Conservation (phyloP, 2,888 invertebrate genomes). For the Ennomos erosarius region DNA sequence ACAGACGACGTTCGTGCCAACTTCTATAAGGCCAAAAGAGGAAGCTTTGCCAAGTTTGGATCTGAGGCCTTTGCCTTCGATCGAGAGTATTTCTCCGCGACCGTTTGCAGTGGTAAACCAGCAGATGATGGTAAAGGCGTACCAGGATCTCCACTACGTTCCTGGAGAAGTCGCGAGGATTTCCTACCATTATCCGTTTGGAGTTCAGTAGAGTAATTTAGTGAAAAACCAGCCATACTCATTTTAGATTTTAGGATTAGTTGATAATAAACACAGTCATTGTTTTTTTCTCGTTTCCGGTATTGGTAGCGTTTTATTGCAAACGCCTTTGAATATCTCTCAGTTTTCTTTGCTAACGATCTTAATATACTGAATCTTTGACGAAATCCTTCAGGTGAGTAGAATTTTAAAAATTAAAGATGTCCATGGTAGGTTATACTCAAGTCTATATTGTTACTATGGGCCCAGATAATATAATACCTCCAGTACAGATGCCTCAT, state of each 20-base stretch:
- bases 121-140: conserved; percentile 82
- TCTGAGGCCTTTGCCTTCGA: conserved; percentile 74
- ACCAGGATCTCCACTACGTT: conserved; percentile 77
- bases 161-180: conserved; percentile 77
- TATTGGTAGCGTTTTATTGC: conserved; percentile 1
- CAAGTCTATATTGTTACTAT: too few relatives aligned
- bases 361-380: too few relatives aligned
- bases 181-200: conserved; percentile 78
- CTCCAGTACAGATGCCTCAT: too few relatives aligned
- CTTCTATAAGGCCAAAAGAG: conserved; percentile 68
- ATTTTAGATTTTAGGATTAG: conserved; percentile 20
- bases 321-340: too few relatives aligned
- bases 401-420: too few relatives aligned
- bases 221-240: conserved; percentile 15
- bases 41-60: conserved; percentile 67
- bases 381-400: too few relatives aligned
- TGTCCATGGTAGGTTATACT: too few relatives aligned
- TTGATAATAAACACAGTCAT: conserved; percentile 27
- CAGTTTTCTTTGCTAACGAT: too few relatives aligned
- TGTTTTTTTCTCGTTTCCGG: conserved; percentile 22
- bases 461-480: too few relatives aligned
- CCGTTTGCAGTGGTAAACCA: conserved; percentile 78
- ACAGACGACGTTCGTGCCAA: conserved; percentile 64
- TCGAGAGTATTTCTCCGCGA: conserved; percentile 79
- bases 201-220: conserved; percentile 62